These are phyloP conservation scores for Rattus norvegicus DNA, from an alignment of 2,113 vertebrate genomes.

Conservation along the genomic window GRCr8 NC_086032.1:74101001-74101500, in stretches of 20 bases:
- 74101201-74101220: background rate
- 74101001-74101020: background rate
- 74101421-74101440: background rate
- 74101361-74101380: background rate
- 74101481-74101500: background rate
- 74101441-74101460: background rate
- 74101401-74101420: background rate
- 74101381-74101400: background rate
- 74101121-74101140: background rate
- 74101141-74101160: background rate
- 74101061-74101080: background rate
- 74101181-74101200: background rate
- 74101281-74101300: background rate
- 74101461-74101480: background rate
- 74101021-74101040: background rate
- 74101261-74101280: background rate
- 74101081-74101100: background rate
- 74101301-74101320: background rate
- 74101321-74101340: background rate
- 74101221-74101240: background rate
- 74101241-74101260: background rate
- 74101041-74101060: background rate
- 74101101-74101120: background rate
- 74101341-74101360: conserved; percentile 32
- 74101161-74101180: background rate